A percentile compares a stretch with the other conserved stretches of the same genome.
Evolutionary conservation across 30 jellyfish, hydroid and myxozoan species (phyloP).

Genomic region (Clytia hemisphaerica): DNA sequence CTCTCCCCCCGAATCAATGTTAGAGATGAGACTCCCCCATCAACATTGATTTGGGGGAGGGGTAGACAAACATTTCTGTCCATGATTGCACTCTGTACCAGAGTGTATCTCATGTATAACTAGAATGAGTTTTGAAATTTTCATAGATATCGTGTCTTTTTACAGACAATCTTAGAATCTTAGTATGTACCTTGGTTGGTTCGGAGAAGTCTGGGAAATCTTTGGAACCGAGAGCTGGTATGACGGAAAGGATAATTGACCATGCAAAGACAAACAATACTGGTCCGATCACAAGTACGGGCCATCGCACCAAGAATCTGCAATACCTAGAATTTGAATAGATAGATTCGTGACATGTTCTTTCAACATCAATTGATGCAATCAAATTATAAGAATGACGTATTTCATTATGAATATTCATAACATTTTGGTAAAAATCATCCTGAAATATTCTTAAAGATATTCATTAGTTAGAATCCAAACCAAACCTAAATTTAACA

Average conservation of each 20-base stretch:
- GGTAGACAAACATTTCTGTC: background rate
- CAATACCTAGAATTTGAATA: conserved; percentile 51
- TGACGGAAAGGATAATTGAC: conserved; percentile 51
- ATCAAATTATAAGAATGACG: too few relatives aligned
- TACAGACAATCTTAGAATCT: background rate
- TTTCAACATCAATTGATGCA: too few relatives aligned
- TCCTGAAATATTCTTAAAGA: too few relatives aligned
- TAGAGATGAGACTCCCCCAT: background rate
- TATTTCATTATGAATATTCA: too few relatives aligned
- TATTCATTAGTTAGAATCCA: too few relatives aligned
- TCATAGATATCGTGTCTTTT: too few relatives aligned
- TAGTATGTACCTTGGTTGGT: conserved; percentile 74
- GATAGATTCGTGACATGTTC: too few relatives aligned
- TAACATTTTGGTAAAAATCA: too few relatives aligned
- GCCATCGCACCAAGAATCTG: conserved; percentile 59
- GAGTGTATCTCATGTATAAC: background rate
- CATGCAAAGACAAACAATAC: conserved; percentile 27
- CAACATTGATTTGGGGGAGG: too few relatives aligned
- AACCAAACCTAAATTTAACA: too few relatives aligned
- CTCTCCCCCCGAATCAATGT: background rate
- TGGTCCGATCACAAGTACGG: conserved; percentile 45
- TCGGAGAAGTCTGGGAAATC: conserved; percentile 70
- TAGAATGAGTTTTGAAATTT: too few relatives aligned
- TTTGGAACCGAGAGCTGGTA: conserved; percentile 72
- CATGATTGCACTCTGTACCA: background rate